Base-by-base conservation (phyloP, 1,140 invertebrate species). In the Musca domestica region DNA sequence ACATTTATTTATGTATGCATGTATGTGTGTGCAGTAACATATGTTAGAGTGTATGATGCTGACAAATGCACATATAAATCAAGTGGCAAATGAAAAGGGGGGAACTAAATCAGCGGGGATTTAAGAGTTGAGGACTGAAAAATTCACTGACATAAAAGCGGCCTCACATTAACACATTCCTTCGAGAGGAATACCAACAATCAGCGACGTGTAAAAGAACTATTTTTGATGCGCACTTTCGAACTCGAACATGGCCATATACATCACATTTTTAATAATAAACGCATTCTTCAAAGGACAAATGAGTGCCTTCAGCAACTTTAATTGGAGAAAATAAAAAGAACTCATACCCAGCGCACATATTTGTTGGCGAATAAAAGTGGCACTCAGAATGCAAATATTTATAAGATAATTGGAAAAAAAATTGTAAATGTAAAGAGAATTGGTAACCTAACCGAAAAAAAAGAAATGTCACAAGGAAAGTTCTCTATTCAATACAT, bases 231-330 rank as follows among this genome's bases (percentile, higher is more conserved):
- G 14, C 27, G 41, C 20, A 20, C 20, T n/a, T n/a, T 20, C 48
- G 20, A 9, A 51, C 48, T 20, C 48, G 12, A 5, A 2, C 48
- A 51, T 17, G 27, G n/a, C n/a, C n/a, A n/a, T n/a, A n/a, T n/a
- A n/a, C 56, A 34, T 61, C 17, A 23, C 23, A 23, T 23, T 25
- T 30, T 61, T 41, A 61, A 41, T 41, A 61, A 61, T 41, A 41
- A 41, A 41, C n/a, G 56, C 54, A 58, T 58, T 61, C 20, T 61
- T 61, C 34, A 61, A 41, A 61, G 7, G 56, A 34, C 56, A 61
- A 34, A 61, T 41, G 56, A 61, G 56, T 41, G 56, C 56, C 56
- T 61, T 61, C 56, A 61, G n/a, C 56, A 23, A 61, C 34, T 12
- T 41, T 41, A 41, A 41, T 41, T 41, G 34, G 34, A 10, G 34